Percentiles rank a stretch among this genome's conserved stretches.
These are phyloP conservation scores for Maniola jurtina DNA, from an alignment of 1,140 invertebrate species.

Conservation along the genomic window DNA sequence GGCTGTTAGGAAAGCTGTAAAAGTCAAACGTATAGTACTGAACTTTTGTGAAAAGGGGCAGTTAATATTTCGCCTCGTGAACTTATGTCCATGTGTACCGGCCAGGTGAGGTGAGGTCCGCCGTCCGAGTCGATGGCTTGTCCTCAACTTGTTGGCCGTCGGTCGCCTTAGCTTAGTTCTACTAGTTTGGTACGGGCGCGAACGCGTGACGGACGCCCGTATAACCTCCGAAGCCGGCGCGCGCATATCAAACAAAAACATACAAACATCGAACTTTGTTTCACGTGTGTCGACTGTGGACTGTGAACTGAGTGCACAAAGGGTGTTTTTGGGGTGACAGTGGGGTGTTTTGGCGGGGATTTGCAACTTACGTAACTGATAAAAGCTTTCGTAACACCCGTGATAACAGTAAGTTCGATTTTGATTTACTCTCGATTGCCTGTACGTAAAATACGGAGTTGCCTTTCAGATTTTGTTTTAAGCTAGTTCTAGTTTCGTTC, in stretches of 20 bases:
- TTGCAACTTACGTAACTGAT: constrained; percentile 52
- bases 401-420: constrained; percentile 71
- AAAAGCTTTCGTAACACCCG: constrained; percentile 53
- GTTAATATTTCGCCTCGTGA: constrained; percentile 47
- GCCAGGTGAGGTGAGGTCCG: constrained; percentile 44
- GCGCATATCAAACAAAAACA: constrained; percentile 48
- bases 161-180: constrained; percentile 37
- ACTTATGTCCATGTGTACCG: constrained; percentile 42
- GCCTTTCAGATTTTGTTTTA: constrained; percentile 24
- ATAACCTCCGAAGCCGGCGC: constrained; percentile 38
- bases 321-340: constrained; percentile 38
- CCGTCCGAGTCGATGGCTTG: constrained; percentile 34
- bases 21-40: too few species aligned
- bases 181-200: constrained; percentile 64
- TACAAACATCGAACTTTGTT: constrained; percentile 48
- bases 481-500: constrained; percentile 8
- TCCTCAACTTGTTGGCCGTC: constrained; percentile 56
- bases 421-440: constrained; percentile 45
- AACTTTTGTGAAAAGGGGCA: neutral
- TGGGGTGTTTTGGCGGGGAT: constrained; percentile 58
- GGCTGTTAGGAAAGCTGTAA: too few species aligned
- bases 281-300: constrained; percentile 39
- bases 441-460: constrained; percentile 24
- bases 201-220: constrained; percentile 55
- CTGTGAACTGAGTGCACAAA: constrained; percentile 42